Conservation (phyloP, 2,797 vertebrate genomes). For the Adrianichthys oophorus region DNA sequence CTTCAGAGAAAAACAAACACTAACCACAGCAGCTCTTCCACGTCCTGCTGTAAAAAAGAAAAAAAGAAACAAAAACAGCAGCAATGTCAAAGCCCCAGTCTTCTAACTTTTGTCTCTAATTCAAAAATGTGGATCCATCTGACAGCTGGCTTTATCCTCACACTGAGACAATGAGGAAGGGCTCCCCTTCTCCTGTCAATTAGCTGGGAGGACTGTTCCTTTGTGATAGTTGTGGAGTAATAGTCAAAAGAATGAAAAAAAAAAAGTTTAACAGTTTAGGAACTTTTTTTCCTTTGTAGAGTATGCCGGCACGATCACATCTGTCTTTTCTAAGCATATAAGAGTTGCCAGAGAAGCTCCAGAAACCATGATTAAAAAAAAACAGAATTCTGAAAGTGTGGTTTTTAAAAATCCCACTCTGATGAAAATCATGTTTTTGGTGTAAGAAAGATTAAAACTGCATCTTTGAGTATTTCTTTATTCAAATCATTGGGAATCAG, state of each 20-base stretch:
- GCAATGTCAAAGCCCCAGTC: conserved; percentile 2
- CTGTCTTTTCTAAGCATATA: too few species aligned
- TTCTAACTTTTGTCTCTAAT: conserved; percentile 4
- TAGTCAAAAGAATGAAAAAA: conserved; percentile 60
- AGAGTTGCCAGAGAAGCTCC: too few species aligned
- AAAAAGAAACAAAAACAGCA: conserved; percentile 16
- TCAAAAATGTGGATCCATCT: neutral
- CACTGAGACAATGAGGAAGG: conserved; percentile 18
- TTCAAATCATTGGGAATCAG: too few species aligned
- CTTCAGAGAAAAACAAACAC: conserved; percentile 55
- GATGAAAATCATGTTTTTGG: too few species aligned
- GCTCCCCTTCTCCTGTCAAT: conserved; percentile 42
- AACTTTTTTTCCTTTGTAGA: conserved; percentile 28
- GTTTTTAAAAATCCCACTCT: too few species aligned
- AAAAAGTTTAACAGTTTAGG: conserved; percentile 58
- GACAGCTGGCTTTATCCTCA: conserved; percentile 1
- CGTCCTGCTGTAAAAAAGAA: conserved; percentile 9
- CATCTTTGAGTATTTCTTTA: too few species aligned
- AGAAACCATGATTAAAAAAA: too few species aligned
- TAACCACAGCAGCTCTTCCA: conserved; percentile 24
- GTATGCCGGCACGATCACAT: too few species aligned
- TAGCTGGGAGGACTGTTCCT: conserved; percentile 55
- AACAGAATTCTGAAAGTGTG: too few species aligned
- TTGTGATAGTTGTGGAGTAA: conserved; percentile 60
- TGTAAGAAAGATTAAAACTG: too few species aligned